A percentile compares a stretch with the other conserved stretches of the same genome.
Conservation (phyloP, 2,888 invertebrate genomes). For the Antitype chi region DNA sequence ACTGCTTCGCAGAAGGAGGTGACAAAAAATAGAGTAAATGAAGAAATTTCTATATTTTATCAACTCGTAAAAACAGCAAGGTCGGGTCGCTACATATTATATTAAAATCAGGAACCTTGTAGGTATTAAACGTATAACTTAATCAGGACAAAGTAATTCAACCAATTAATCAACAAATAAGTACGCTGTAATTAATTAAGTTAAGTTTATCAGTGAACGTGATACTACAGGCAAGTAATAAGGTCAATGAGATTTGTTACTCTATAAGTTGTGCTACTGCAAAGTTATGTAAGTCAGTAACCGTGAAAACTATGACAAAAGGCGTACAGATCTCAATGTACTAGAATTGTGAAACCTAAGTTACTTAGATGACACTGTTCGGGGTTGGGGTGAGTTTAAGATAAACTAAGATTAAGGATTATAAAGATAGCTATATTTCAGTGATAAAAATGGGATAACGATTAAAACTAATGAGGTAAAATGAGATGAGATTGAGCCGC, state of each 20-base stretch:
- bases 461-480: too few relatives aligned
- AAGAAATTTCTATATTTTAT: too few relatives aligned
- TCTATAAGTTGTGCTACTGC: background rate
- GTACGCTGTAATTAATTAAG: slow-evolving; percentile 1
- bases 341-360: background rate
- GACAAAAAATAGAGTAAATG: too few relatives aligned
- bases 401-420: too few relatives aligned
- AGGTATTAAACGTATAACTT: background rate
- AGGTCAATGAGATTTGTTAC: background rate
- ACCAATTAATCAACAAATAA: background rate
- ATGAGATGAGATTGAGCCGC: too few relatives aligned
- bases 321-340: background rate
- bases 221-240: background rate
- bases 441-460: too few relatives aligned
- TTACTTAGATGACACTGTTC: background rate
- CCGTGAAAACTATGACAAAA: background rate
- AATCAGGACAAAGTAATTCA: slow-evolving; percentile 6
- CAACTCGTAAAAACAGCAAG: too few relatives aligned
- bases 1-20: too few relatives aligned
- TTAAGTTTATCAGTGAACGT: background rate
- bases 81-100: too few relatives aligned
- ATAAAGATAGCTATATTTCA: too few relatives aligned
- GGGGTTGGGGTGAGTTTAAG: too few relatives aligned
- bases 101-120: background rate
- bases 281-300: background rate